phyloP scores from a whole-genome alignment of 2,888 invertebrate genomes.

The Aromia moschata region DNA sequence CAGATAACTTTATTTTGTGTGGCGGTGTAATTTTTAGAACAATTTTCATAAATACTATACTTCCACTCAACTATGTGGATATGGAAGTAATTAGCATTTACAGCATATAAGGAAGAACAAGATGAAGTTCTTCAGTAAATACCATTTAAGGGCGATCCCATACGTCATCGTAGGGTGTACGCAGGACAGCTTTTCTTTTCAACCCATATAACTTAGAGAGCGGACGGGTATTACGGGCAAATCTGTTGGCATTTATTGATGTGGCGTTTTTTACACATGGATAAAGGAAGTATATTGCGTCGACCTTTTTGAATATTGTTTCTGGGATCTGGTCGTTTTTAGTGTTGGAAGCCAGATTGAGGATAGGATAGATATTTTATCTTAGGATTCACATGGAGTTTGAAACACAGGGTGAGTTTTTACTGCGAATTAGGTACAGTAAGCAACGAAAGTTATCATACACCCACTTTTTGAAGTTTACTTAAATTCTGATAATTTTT shows the following conservation, averaged over 20 bases:
- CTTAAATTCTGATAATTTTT: not conserved
- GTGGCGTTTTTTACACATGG: not conserved
- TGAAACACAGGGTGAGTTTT: not conserved
- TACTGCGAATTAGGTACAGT: not conserved
- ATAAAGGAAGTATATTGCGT: not conserved
- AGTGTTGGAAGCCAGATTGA: not conserved
- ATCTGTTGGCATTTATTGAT: constrained; percentile 1
- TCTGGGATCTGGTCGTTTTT: not conserved
- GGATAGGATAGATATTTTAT: too few relatives aligned
- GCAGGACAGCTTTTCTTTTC: not conserved
- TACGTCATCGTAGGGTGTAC: not conserved
- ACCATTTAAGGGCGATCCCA: not conserved
- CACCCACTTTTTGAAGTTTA: not conserved
- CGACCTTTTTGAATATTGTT: constrained; percentile 1
- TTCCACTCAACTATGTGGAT: too few relatives aligned
- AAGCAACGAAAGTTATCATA: not conserved
- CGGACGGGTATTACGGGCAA: not conserved
- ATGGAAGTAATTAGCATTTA: too few relatives aligned
- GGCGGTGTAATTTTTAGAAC: too few relatives aligned
- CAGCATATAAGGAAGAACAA: too few relatives aligned
- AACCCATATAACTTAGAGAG: not conserved
- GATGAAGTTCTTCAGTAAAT: too few relatives aligned
- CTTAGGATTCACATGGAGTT: too few relatives aligned
- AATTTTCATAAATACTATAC: too few relatives aligned
- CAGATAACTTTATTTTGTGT: too few relatives aligned